phyloP scores from a whole-genome alignment of 2,888 invertebrate genomes.

The Scaptomyza flava region DNA sequence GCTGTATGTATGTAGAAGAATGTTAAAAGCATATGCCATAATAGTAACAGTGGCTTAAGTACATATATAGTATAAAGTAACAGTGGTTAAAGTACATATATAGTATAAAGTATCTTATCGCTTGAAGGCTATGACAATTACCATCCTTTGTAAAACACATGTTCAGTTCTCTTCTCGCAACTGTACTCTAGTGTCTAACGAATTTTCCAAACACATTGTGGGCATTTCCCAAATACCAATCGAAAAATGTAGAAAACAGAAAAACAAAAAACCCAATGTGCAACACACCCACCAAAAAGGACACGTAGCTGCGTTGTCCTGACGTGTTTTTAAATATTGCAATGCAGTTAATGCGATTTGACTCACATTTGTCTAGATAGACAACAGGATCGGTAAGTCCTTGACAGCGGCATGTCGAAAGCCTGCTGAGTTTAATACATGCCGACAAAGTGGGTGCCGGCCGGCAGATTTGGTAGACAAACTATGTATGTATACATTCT shows the following conservation, averaged over 20 bases:
- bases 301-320: constrained; percentile 41
- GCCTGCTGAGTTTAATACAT: constrained; percentile 39
- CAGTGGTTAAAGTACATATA: constrained; percentile 30
- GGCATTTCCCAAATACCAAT: constrained; percentile 35
- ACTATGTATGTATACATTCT: constrained; percentile 11
- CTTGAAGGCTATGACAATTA: constrained; percentile 12
- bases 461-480: constrained; percentile 37
- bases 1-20: not conserved
- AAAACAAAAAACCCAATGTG: constrained; percentile 25
- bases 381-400: constrained; percentile 14
- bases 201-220: constrained; percentile 43
- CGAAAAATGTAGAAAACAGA: not conserved
- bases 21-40: constrained; percentile 27
- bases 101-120: constrained; percentile 36
- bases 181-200: constrained; percentile 20
- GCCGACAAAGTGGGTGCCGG: constrained; percentile 42
- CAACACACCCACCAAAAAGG: constrained; percentile 34
- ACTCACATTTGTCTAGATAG: constrained; percentile 20
- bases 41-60: constrained; percentile 27
- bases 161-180: constrained; percentile 16
- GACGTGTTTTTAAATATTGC: constrained; percentile 1
- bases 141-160: constrained; percentile 36
- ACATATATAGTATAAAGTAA: constrained; percentile 4
- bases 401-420: not conserved
- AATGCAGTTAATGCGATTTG: constrained; percentile 25